Evolutionary conservation across 2,888 invertebrate species (phyloP).

Genomic region (Hydrotaea diabolus): DNA sequence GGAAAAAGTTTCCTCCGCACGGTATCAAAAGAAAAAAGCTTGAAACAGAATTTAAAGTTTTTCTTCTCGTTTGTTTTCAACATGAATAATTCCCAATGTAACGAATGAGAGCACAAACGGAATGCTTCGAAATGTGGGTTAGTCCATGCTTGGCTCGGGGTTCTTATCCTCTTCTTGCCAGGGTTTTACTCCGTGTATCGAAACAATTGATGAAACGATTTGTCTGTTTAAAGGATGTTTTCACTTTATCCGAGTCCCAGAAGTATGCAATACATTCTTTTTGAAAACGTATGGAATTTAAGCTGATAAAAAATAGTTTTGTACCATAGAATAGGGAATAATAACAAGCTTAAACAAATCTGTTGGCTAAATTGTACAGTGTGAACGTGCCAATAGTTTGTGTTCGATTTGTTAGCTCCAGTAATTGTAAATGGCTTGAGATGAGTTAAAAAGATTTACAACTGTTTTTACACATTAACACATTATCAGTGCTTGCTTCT

Average conservation of each 20-base stretch:
- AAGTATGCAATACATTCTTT: slow-evolving; percentile 12
- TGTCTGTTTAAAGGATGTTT: slow-evolving; percentile 36
- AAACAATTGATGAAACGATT: slow-evolving; percentile 61
- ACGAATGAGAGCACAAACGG: slow-evolving; percentile 36
- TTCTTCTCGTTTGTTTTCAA: slow-evolving; percentile 17
- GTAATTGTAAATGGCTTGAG: too few species aligned
- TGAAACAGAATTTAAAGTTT: slow-evolving; percentile 4
- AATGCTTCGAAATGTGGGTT: slow-evolving; percentile 40
- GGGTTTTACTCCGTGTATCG: not conserved
- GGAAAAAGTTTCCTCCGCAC: slow-evolving; percentile 29
- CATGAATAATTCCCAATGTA: slow-evolving; percentile 36
- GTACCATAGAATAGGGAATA: not conserved
- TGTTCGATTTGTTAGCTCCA: too few species aligned
- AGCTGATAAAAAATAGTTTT: not conserved
- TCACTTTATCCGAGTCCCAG: not conserved
- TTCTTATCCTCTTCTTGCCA: not conserved
- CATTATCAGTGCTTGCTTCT: too few species aligned
- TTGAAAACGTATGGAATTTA: not conserved
- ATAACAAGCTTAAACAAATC: too few species aligned
- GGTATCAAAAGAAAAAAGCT: slow-evolving; percentile 6
- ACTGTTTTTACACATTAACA: too few species aligned
- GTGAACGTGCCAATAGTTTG: too few species aligned
- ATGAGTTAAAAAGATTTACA: too few species aligned
- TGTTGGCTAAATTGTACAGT: too few species aligned
- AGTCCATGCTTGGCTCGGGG: slow-evolving; percentile 11